These are phyloP conservation scores for Seira sanloemensis DNA, from an alignment of 2,888 invertebrate species.

Conservation along the genomic window DNA sequence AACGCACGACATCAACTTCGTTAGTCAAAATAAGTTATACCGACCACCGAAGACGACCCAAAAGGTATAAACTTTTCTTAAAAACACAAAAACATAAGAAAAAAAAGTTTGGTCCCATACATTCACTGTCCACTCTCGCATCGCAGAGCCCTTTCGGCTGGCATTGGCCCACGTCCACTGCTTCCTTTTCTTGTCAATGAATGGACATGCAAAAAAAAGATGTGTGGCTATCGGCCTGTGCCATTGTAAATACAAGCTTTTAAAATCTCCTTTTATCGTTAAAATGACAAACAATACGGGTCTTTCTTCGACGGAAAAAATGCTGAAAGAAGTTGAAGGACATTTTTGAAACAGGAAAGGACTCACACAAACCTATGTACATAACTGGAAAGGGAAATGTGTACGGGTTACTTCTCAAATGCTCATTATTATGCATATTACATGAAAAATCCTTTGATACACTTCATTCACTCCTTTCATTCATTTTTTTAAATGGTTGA, in stretches of 20 bases:
- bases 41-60: not conserved
- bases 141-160: too few relatives aligned
- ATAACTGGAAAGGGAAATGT: not conserved
- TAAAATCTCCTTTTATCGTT: conserved; percentile 32
- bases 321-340: too few relatives aligned
- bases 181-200: conserved; percentile 32
- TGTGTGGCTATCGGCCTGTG: conserved; percentile 29
- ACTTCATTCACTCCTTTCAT: conserved; percentile 27
- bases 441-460: not conserved
- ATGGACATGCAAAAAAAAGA: not conserved
- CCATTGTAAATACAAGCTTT: too few relatives aligned
- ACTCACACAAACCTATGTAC: too few relatives aligned
- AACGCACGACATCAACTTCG: too few relatives aligned
- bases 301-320: too few relatives aligned
- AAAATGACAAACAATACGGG: too few relatives aligned
- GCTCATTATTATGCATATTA: not conserved
- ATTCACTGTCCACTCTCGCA: too few relatives aligned
- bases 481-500: conserved; percentile 46
- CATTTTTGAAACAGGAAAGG: not conserved
- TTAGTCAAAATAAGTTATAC: not conserved
- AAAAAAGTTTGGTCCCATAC: not conserved
- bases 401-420: not conserved
- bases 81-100: not conserved
- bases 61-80: not conserved
- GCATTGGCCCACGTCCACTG: not conserved